A percentile compares a stretch with the other conserved stretches of the same genome.
Conservation (phyloP, 2,888 invertebrate genomes). For the Leucozona laternaria region DNA sequence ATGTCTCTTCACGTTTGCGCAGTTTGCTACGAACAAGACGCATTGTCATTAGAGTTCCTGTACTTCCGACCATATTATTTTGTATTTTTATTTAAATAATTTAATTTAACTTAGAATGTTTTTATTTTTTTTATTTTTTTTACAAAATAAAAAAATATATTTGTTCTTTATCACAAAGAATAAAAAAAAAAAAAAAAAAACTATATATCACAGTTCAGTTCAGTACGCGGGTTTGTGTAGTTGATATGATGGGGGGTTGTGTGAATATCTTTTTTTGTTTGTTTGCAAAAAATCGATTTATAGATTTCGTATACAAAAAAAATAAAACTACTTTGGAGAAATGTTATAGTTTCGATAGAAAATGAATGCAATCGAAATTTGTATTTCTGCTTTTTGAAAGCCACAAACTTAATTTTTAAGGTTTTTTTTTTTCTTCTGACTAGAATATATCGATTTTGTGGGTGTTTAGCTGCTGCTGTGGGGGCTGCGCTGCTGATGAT, state of each 20-base stretch:
- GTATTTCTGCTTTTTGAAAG: constrained; percentile 47
- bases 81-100: constrained; percentile 68
- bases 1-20: constrained; percentile 92
- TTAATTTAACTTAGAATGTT: constrained; percentile 67
- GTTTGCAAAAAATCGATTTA: constrained; percentile 26
- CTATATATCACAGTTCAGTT: constrained; percentile 78
- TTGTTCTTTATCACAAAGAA: constrained; percentile 58
- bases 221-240: constrained; percentile 65
- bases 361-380: background rate
- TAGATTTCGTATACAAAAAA: constrained; percentile 27
- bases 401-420: constrained; percentile 52
- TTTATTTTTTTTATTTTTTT: constrained; percentile 32
- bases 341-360: constrained; percentile 28
- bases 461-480: constrained; percentile 39
- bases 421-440: constrained; percentile 62
- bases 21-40: constrained; percentile 96
- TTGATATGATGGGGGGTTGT: constrained; percentile 9
- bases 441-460: constrained; percentile 77
- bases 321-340: constrained; percentile 56
- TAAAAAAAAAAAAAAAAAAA: constrained; percentile 53
- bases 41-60: constrained; percentile 94
- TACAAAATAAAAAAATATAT: constrained; percentile 8
- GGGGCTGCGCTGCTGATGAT: constrained; percentile 7
- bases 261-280: constrained; percentile 58
- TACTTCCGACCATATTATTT: constrained; percentile 90